Evolutionary conservation across 2,888 invertebrate genomes (phyloP), one percentile per base, ranked within the genome.

Genomic region (Drosophila acutilabella): DNA sequence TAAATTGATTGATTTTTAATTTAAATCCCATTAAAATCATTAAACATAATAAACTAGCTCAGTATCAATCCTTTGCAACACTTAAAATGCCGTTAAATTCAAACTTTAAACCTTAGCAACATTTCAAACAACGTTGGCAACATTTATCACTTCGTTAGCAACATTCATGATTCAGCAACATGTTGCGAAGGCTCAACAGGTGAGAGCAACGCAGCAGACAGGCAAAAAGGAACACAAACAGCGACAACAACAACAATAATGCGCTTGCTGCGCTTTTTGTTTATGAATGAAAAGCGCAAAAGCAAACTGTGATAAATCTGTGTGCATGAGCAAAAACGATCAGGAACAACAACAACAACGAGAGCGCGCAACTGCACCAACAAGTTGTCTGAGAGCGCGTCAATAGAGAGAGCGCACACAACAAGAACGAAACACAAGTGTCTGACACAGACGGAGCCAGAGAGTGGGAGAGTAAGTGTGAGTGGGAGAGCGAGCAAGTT

Each of bases 221-320:
- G 26, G 10, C 45, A 13, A 33, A 13, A 48, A 66, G 36, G 36
- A 36, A 30, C 67, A 66, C 64, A 67, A 38, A 36, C 38, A 13
- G 8, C 33, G 11, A 36, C 36, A 36, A 1, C 36, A 4, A 38
- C 67, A 66, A 79, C 64, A 69, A 84, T 60, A 73, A 66, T 54
- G 65, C 61, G 64, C 61, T 38, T 33, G 59, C 75, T 71, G 71
- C 44, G 66, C 76, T 82, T 82, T 82, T 88, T 88, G 82, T 83
- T 83, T 83, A 83, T 88, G 88, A 83, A 83, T 88, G 85, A 81
- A 88, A 81, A 66, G 69, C 73, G 76, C 84, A 83, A 77, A 82
- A 72, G 82, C 66, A 72, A 87, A 71, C 57, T 30, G 56, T 76
- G 82, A 88, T 82, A 82, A 87, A 82, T 59, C 68, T 68, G 71